Evolutionary conservation across 1,140 invertebrate genomes (phyloP).

Genomic region (Drosophila virilis): DNA sequence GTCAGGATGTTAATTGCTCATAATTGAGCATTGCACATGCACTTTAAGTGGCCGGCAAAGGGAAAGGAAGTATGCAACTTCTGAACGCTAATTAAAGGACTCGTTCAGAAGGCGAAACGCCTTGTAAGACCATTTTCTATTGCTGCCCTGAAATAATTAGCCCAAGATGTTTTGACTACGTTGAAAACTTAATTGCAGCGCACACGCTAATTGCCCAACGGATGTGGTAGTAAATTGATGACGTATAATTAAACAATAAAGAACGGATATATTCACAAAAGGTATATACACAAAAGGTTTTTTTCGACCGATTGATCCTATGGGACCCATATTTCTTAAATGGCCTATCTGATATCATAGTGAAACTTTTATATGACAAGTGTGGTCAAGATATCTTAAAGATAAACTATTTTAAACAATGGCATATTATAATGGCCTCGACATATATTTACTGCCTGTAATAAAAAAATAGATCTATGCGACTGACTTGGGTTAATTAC

Average conservation of each 20-base stretch:
- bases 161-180: slow-evolving; percentile 54
- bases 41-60: slow-evolving; percentile 42
- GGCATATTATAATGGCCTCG: too few species aligned
- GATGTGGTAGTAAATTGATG: slow-evolving; percentile 35
- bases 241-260: slow-evolving; percentile 20
- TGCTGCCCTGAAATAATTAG: slow-evolving; percentile 70
- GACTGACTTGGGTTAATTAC: too few species aligned
- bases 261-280: too few species aligned
- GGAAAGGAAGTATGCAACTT: slow-evolving; percentile 51
- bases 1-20: slow-evolving; percentile 69
- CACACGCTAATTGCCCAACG: slow-evolving; percentile 56
- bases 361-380: too few species aligned
- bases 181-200: slow-evolving; percentile 57
- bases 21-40: slow-evolving; percentile 69
- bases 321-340: too few species aligned
- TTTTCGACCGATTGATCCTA: too few species aligned
- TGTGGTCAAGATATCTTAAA: too few species aligned
- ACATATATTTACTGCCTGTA: too few species aligned
- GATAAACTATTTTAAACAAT: too few species aligned
- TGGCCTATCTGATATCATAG: too few species aligned
- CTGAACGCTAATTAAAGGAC: slow-evolving; percentile 76
- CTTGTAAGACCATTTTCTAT: slow-evolving; percentile 42
- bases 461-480: too few species aligned
- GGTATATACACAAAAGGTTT: too few species aligned
- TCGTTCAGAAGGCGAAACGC: slow-evolving; percentile 29